A percentile compares a stretch with the other conserved stretches of the same genome.
These are phyloP conservation scores for Bufotes viridis DNA, from an alignment of 2,797 vertebrate genomes.

Conservation along the genomic window DNA sequence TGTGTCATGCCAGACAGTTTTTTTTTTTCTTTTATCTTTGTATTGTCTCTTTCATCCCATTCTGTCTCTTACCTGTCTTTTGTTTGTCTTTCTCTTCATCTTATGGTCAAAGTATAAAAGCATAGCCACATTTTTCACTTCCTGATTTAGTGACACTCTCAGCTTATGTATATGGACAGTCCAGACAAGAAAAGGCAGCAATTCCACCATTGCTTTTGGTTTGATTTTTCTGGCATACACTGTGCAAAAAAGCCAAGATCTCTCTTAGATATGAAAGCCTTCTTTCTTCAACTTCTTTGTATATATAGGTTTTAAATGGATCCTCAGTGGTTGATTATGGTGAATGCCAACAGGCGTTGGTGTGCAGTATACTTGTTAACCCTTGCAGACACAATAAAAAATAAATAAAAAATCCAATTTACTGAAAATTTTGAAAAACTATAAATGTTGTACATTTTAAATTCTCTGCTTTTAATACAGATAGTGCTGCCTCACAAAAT, in stretches of 20 bases:
- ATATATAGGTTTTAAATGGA: background rate
- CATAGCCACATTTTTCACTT: background rate
- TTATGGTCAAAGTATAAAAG: conserved; percentile 10
- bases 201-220: too few species aligned
- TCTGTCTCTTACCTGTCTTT: conserved; percentile 25
- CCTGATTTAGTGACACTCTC: background rate
- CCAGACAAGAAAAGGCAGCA: background rate
- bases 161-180: conserved; percentile 16
- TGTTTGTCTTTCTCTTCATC: background rate
- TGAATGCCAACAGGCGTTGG: background rate
- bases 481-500: too few species aligned
- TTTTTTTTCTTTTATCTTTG: conserved; percentile 49
- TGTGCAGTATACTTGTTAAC: background rate
- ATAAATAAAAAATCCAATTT: too few species aligned
- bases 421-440: too few species aligned
- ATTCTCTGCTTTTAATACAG: too few species aligned
- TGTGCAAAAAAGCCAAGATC: too few species aligned
- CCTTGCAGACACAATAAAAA: too few species aligned
- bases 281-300: background rate
- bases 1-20: conserved; percentile 28
- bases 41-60: conserved; percentile 35
- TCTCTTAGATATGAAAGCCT: background rate
- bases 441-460: too few species aligned
- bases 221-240: too few species aligned
- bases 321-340: background rate